Evolutionary conservation across 2,888 invertebrate species (phyloP).

Genomic region (Galerucella pusilla): DNA sequence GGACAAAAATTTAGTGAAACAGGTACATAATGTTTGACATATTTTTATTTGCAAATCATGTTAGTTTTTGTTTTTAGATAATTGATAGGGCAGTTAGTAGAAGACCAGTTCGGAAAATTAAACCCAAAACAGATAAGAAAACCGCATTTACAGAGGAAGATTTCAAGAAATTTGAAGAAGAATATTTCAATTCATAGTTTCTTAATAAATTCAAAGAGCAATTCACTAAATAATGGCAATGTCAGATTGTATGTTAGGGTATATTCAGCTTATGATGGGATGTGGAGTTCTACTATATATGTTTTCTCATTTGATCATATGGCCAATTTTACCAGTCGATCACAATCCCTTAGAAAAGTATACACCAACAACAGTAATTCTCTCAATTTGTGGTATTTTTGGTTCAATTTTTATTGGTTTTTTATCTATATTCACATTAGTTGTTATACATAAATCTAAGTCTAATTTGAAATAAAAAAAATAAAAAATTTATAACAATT

Average conservation of each 20-base stretch:
- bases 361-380: constrained; percentile 52
- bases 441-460: constrained; percentile 51
- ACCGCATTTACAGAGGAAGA: constrained; percentile 79
- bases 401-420: constrained; percentile 59
- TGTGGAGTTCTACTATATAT: constrained; percentile 52
- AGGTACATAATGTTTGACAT: constrained; percentile 41
- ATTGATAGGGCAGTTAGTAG: constrained; percentile 69
- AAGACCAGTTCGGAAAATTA: constrained; percentile 64
- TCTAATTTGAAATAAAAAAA: constrained; percentile 36
- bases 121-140: constrained; percentile 66
- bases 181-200: constrained; percentile 67
- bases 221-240: constrained; percentile 55
- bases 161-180: constrained; percentile 74
- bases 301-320: constrained; percentile 56
- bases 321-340: constrained; percentile 59
- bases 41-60: background rate
- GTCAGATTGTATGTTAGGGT: constrained; percentile 53
- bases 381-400: constrained; percentile 55
- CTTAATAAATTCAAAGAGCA: too few species aligned
- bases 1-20: constrained; percentile 54
- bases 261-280: constrained; percentile 51
- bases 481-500: constrained; percentile 18
- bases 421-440: constrained; percentile 56
- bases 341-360: constrained; percentile 52
- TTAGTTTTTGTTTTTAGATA: constrained; percentile 63